These are phyloP conservation scores for Tetraneura akinire DNA, from an alignment of 1,140 invertebrate species.

Conservation along the genomic window DNA sequence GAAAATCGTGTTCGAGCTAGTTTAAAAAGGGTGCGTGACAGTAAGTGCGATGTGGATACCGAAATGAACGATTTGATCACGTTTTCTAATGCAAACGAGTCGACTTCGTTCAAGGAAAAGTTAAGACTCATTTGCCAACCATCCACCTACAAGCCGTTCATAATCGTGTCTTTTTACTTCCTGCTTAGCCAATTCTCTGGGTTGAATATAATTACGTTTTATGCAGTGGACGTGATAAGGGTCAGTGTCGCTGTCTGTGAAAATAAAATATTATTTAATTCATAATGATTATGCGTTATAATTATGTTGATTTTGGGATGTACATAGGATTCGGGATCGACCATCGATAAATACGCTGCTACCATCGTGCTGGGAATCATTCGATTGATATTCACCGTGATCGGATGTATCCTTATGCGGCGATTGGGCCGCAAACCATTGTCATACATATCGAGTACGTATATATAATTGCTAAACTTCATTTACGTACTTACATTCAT, in stretches of 20 bases:
- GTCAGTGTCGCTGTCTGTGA: constrained; percentile 55
- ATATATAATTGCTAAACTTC: constrained; percentile 43
- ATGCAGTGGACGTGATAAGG: constrained; percentile 74
- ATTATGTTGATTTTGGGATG: background rate
- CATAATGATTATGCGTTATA: too few relatives aligned
- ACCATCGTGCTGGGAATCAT: constrained; percentile 72
- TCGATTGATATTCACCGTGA: constrained; percentile 65
- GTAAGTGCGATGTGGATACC: constrained; percentile 66
- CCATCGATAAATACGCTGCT: constrained; percentile 65
- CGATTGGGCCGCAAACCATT: constrained; percentile 68
- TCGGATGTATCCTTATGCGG: constrained; percentile 66
- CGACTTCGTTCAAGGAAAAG: constrained; percentile 62
- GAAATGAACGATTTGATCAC: constrained; percentile 67
- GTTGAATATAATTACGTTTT: constrained; percentile 77
- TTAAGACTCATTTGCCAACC: constrained; percentile 64
- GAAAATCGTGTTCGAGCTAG: constrained; percentile 65
- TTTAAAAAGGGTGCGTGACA: constrained; percentile 64
- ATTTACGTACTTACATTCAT: too few relatives aligned
- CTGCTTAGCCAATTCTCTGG: constrained; percentile 75
- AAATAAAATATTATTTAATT: background rate
- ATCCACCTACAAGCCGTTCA: constrained; percentile 68
- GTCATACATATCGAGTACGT: constrained; percentile 68
- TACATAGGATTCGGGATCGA: constrained; percentile 64
- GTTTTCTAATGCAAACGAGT: constrained; percentile 68
- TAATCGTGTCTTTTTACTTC: constrained; percentile 68